Conservation (phyloP, 2,797 vertebrate genomes). For the Malacoraja senta region DNA sequence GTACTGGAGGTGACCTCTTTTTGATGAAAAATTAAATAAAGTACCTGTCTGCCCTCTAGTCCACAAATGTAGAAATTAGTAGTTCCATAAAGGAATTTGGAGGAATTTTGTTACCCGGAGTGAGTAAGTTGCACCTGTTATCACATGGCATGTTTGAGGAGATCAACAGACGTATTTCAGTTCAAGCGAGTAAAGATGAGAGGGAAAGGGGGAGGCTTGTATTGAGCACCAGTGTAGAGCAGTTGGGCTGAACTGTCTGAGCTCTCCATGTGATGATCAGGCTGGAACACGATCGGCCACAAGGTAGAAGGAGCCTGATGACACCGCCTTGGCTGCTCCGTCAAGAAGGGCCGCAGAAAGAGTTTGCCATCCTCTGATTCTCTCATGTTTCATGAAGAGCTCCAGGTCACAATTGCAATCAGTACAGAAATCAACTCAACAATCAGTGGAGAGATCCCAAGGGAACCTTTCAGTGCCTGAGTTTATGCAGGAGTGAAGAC, state of each 20-base stretch:
- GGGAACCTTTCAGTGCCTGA: neutral
- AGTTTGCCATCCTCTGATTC: neutral
- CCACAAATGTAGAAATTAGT: neutral
- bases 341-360: neutral
- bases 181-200: neutral
- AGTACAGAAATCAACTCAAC: neutral
- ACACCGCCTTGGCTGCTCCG: neutral
- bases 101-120: neutral
- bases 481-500: neutral
- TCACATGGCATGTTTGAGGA: neutral
- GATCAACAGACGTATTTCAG: neutral
- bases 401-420: neutral
- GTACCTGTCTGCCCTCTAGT: neutral
- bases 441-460: neutral
- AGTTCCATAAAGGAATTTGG: neutral
- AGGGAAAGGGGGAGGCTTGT: neutral
- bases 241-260: neutral
- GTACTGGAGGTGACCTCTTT: too few species aligned
- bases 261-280: neutral
- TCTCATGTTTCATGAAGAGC: neutral
- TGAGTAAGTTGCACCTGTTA: neutral
- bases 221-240: neutral
- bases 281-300: neutral
- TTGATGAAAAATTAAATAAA: too few species aligned
- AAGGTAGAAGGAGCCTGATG: neutral